phyloP scores from a whole-genome alignment of 2,797 vertebrate species.

The Pseudocheirus occidentalis region DNA sequence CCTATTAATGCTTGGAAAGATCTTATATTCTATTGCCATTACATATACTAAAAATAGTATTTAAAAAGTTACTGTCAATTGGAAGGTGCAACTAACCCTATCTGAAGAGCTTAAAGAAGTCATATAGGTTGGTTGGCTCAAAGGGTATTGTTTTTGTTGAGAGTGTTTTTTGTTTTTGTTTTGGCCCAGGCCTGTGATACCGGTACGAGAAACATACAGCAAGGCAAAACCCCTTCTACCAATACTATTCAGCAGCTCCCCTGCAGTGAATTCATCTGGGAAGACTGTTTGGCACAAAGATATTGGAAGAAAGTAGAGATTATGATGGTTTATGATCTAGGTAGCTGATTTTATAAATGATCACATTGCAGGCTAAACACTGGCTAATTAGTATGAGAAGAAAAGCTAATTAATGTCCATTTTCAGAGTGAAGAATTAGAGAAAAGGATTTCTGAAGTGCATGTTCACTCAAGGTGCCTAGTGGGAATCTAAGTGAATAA shows the following conservation, averaged over 20 bases:
- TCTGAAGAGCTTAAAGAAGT: neutral
- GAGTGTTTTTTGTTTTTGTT: neutral
- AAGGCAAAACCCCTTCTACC: neutral
- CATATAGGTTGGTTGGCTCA: neutral
- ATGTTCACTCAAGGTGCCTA: neutral
- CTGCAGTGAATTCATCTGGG: neutral
- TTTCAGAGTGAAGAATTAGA: neutral
- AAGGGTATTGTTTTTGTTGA: neutral
- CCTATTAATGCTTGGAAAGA: too few relatives aligned
- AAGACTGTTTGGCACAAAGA: neutral
- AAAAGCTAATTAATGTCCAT: neutral
- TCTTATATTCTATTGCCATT: too few relatives aligned
- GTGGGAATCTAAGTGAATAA: neutral
- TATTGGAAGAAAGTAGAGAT: constrained; percentile 44
- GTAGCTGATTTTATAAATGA: constrained; percentile 27
- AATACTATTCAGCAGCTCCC: neutral
- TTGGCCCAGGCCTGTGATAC: neutral
- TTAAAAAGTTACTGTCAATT: constrained; percentile 14
- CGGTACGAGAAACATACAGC: neutral
- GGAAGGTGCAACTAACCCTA: constrained; percentile 36
- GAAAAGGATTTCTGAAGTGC: neutral
- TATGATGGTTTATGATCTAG: constrained; percentile 41
- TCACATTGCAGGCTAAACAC: constrained; percentile 24
- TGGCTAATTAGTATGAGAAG: constrained; percentile 17
- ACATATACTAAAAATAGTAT: constrained; percentile 41